Evolutionary conservation across 2,797 vertebrate genomes (phyloP).

Genomic region (Naso thynnoides): DNA sequence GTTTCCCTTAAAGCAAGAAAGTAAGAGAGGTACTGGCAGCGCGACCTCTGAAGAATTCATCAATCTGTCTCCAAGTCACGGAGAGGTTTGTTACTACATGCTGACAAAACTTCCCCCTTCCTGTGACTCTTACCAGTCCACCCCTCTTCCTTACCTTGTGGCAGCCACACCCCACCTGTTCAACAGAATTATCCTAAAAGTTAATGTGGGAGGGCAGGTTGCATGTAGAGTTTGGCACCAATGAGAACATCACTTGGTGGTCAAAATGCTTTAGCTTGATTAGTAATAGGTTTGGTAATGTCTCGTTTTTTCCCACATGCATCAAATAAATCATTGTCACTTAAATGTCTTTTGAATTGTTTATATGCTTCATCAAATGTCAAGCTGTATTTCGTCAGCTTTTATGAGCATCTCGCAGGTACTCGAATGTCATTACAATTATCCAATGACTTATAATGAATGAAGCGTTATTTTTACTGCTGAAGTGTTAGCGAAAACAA

Average conservation of each 20-base stretch:
- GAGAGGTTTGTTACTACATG: background rate
- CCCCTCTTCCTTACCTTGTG: background rate
- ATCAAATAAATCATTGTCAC: background rate
- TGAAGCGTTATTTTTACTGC: no score
- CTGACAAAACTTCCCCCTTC: fast-evolving
- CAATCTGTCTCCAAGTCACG: background rate
- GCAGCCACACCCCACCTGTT: background rate
- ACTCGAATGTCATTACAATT: background rate
- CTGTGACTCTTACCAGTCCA: fast-evolving
- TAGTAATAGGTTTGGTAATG: background rate
- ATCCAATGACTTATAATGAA: background rate
- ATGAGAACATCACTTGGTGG: background rate
- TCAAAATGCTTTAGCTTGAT: background rate
- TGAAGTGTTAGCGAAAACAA: no score
- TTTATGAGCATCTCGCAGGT: background rate
- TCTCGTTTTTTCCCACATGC: background rate
- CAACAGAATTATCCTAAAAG: fast-evolving
- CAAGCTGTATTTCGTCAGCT: background rate
- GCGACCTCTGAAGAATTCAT: background rate
- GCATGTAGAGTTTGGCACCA: background rate
- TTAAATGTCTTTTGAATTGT: background rate
- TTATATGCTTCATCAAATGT: no score
- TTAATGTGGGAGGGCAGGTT: background rate
- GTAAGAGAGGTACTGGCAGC: no score
- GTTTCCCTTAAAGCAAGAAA: background rate